Evolutionary conservation across 2,797 vertebrate species (phyloP), one percentile per base, ranked within the genome.

Genomic region (Sylvia borin): DNA sequence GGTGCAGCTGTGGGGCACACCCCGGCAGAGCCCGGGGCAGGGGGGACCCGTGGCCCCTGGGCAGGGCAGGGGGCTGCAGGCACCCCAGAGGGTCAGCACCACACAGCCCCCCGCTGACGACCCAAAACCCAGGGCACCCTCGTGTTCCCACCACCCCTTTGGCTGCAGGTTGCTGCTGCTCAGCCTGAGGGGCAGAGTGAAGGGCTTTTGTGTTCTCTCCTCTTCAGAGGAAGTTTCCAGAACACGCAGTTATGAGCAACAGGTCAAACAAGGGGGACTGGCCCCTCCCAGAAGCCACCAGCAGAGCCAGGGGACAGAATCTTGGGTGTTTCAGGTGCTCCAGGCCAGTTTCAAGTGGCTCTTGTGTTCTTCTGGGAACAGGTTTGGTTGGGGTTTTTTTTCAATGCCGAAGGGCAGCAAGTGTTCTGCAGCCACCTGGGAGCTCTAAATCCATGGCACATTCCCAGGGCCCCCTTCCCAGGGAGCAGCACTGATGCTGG

Each of bases 121-220:
- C 65, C 73, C 72, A 27, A 43, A 57, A 3, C 14, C 13, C 73
- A 22, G 58, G 31, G 60, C 60, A 54, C 20, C 60, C 43, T 20
- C 5, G 0, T 3, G 2, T 11, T 15, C 55, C 61, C 65, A 9
- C 24, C 2, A 1, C 0, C 3, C 58, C 72, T 20, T 8, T 21
- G 58, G 5, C 25, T 3, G 1, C 60, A 45, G 66, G 31, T 25
- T 0, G 0, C 50, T 62, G 85, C 42, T 45, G 77, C 29, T 29
- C 50, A 34, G 68, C 55, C 36, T 0, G 19, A 26, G 60, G 38
- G 22, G 19, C 64, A 54, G 22, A 50, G 15, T 0, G 0, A 57
- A 76, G 12, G 40, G 47, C 22, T 42, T 2, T 0, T 32, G 24
- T 60, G 50, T 13, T 7, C 16, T 42, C 48, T 36, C 42, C 36